These are phyloP conservation scores for Xanthia togata DNA, from an alignment of 2,888 invertebrate species.

Conservation along the genomic window DNA sequence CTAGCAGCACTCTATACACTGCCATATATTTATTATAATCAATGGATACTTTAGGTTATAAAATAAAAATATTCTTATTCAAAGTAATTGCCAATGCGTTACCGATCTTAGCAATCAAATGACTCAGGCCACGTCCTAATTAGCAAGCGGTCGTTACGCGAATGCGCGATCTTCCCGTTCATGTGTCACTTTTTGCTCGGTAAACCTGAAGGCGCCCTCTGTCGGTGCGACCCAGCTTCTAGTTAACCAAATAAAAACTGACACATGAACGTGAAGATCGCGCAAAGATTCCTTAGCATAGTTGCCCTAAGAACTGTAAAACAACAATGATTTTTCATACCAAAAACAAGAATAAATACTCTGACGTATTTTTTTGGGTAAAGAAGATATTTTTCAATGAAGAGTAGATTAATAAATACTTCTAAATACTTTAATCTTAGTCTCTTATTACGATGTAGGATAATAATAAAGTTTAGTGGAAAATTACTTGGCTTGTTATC, in stretches of 20 bases:
- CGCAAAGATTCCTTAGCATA: too few species aligned
- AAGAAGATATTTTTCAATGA: not conserved
- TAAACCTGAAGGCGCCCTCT: not conserved
- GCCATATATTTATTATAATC: too few species aligned
- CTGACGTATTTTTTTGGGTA: too few species aligned
- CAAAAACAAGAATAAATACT: not conserved
- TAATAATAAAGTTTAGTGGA: slow-evolving; percentile 5
- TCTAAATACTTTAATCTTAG: too few species aligned
- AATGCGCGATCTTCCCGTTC: not conserved
- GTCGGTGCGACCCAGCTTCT: not conserved
- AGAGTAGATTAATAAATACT: not conserved
- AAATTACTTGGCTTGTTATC: slow-evolving; percentile 11
- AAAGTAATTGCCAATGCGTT: not conserved
- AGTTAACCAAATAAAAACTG: not conserved
- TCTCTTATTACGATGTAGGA: not conserved
- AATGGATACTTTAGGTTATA: not conserved
- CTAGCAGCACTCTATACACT: too few species aligned
- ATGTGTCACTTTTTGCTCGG: not conserved
- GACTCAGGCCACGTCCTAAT: not conserved
- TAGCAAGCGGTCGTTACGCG: not conserved
- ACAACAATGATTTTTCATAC: not conserved
- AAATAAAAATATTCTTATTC: not conserved
- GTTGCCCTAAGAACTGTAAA: not conserved
- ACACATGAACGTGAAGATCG: not conserved
- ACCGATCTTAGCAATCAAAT: not conserved